Conservation (phyloP, 2,797 vertebrate species). For the Anguilla pacifica region DNA sequence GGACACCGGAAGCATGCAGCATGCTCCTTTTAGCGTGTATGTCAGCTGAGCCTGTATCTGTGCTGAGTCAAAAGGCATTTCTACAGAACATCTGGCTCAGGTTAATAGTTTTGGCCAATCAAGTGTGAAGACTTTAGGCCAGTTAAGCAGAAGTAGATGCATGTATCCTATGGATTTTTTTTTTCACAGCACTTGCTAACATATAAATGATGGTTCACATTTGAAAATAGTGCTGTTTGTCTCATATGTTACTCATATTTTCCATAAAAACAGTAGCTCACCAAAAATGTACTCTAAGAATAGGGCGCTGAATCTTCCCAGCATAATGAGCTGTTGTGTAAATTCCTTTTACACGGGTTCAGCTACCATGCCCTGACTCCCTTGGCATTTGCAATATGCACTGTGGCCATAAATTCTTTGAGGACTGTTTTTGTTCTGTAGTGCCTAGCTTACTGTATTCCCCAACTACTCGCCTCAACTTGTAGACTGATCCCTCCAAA, state of each 20-base stretch:
- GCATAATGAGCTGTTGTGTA: not conserved
- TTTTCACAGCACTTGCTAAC: not conserved
- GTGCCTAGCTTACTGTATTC: not conserved
- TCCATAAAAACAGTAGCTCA: not conserved
- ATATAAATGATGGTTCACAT: not conserved
- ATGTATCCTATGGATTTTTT: not conserved
- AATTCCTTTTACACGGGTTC: not conserved
- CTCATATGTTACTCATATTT: not conserved
- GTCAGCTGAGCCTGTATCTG: not conserved
- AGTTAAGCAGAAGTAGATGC: not conserved
- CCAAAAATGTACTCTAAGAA: not conserved
- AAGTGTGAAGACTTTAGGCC: not conserved
- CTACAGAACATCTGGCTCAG: not conserved
- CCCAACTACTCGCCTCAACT: not conserved
- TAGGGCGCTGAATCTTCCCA: too few species aligned
- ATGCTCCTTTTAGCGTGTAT: not conserved
- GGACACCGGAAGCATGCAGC: not conserved
- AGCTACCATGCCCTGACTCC: not conserved
- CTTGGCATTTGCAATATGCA: not conserved
- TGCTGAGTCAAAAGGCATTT: not conserved
- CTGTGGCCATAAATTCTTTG: not conserved
- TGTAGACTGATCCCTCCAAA: not conserved
- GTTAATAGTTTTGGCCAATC: not conserved
- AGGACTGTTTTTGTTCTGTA: not conserved
- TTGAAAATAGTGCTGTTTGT: not conserved